A percentile compares a stretch with the other conserved stretches of the same genome.
Conservation (phyloP, 2,797 vertebrate genomes). For the Borostomias antarcticus region DNA sequence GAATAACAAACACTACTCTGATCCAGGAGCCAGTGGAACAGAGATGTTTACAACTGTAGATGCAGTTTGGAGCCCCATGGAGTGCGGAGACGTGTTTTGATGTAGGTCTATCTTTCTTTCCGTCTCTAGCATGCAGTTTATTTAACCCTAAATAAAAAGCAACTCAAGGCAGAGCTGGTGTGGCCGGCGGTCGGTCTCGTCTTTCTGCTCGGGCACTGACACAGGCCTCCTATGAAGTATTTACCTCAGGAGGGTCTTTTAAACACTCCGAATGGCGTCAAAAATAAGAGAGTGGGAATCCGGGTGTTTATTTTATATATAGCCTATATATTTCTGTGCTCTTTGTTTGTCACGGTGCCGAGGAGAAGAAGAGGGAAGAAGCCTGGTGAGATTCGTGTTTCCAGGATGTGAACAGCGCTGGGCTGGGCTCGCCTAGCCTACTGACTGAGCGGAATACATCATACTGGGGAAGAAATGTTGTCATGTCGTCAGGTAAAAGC, state of each 20-base stretch:
- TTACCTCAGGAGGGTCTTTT: slow-evolving; percentile 50
- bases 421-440: slow-evolving; percentile 58
- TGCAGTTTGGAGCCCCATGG: slow-evolving; percentile 32
- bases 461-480: background rate
- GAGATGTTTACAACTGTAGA: slow-evolving; percentile 29
- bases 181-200: slow-evolving; percentile 39
- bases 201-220: slow-evolving; percentile 30
- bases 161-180: background rate
- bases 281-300: slow-evolving; percentile 28
- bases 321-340: too few relatives aligned
- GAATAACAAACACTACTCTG: slow-evolving; percentile 23
- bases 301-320: too few relatives aligned
- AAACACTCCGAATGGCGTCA: slow-evolving; percentile 46
- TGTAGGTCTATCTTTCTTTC: slow-evolving; percentile 48
- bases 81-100: slow-evolving; percentile 34
- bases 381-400: too few relatives aligned
- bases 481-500: slow-evolving; percentile 30
- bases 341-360: too few relatives aligned
- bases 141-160: background rate
- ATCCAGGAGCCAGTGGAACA: slow-evolving; percentile 34
- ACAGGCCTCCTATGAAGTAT: slow-evolving; percentile 35
- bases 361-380: too few relatives aligned
- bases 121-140: slow-evolving; percentile 16
- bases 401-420: too few relatives aligned
- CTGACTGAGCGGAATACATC: slow-evolving; percentile 32